Conservation (phyloP, 1,140 invertebrate species). For the Papilio machaon region DNA sequence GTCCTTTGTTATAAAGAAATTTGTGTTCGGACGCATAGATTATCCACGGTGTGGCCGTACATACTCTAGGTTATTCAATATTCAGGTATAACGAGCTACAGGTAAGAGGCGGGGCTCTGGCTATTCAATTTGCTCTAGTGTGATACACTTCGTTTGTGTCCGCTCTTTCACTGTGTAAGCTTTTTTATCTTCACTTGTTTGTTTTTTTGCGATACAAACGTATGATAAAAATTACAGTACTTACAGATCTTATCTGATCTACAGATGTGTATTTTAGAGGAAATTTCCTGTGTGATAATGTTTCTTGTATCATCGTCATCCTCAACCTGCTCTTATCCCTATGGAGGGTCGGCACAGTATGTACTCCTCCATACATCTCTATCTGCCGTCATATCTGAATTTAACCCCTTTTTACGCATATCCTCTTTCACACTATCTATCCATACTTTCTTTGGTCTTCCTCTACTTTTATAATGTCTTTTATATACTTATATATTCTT, state of each 20-base stretch:
- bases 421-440: too few relatives aligned
- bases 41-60: conserved; percentile 38
- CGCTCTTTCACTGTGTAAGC: conserved; percentile 18
- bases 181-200: conserved; percentile 8
- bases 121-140: conserved; percentile 66
- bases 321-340: too few relatives aligned
- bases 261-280: neutral
- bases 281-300: too few relatives aligned
- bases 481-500: too few relatives aligned
- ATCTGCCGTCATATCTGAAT: too few relatives aligned
- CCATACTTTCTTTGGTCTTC: too few relatives aligned
- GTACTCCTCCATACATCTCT: too few relatives aligned
- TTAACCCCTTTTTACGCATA: too few relatives aligned
- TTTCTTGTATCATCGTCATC: too few relatives aligned
- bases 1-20: conserved; percentile 41
- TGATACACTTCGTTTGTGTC: conserved; percentile 40
- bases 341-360: too few relatives aligned
- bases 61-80: conserved; percentile 64
- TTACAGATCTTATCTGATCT: neutral
- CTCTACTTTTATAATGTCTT: too few relatives aligned
- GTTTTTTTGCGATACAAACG: neutral
- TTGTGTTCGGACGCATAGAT: conserved; percentile 38
- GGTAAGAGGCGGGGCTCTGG: conserved; percentile 65
- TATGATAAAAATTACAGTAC: neutral
- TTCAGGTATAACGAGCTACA: conserved; percentile 71